A percentile compares a stretch with the other conserved stretches of the same genome.
phyloP scores from a whole-genome alignment of 1,140 invertebrate genomes.

The Eciton burchellii region DNA sequence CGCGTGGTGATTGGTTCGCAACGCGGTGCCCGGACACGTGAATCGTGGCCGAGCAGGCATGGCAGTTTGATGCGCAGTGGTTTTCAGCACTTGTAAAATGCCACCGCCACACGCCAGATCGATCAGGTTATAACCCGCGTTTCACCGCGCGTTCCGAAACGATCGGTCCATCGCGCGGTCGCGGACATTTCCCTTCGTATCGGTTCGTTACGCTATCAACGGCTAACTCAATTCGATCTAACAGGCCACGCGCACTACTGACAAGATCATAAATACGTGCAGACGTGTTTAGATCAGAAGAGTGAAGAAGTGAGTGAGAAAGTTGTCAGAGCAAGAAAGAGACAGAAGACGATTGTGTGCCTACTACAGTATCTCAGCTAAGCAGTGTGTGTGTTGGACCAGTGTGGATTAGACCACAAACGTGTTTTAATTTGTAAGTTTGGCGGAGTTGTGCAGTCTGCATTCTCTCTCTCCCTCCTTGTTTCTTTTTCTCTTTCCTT shows the following conservation, averaged over 20 bases:
- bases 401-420: not conserved
- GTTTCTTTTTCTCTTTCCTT: constrained; percentile 18
- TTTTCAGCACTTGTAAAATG: constrained; percentile 83
- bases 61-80: constrained; percentile 85
- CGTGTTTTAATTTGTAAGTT: constrained; percentile 36
- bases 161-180: constrained; percentile 39
- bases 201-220: constrained; percentile 22
- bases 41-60: constrained; percentile 85
- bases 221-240: constrained; percentile 8
- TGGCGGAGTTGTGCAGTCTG: not conserved
- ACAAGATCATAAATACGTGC: not conserved
- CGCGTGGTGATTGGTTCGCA: constrained; percentile 78
- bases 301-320: not conserved
- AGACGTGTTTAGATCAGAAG: not conserved
- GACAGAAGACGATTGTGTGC: not conserved
- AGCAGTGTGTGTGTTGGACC: not conserved
- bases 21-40: constrained; percentile 84
- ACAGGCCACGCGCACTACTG: constrained; percentile 6
- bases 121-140: constrained; percentile 83
- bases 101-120: constrained; percentile 85
- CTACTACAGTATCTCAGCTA: not conserved
- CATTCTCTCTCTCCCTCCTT: not conserved
- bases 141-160: constrained; percentile 69
- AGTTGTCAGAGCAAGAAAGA: not conserved
- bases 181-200: constrained; percentile 33